Conservation (phyloP, 2,888 invertebrate genomes). For the Callimorpha dominula region DNA sequence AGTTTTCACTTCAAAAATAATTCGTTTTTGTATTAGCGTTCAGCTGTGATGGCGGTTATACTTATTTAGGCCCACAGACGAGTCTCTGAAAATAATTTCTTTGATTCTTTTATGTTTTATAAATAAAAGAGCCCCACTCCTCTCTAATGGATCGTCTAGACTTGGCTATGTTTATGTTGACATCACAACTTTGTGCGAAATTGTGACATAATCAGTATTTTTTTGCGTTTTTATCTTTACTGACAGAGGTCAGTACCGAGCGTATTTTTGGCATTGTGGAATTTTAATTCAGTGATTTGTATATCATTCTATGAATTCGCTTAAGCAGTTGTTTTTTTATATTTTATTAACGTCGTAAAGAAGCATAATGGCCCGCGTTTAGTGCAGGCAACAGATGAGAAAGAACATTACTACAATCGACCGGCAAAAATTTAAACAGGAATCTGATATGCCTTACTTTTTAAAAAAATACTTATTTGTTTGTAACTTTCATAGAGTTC, state of each 20-base stretch:
- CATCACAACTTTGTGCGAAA: neutral
- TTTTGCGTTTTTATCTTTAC: neutral
- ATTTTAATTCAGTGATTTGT: neutral
- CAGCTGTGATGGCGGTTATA: too few species aligned
- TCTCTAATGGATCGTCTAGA: constrained; percentile 14
- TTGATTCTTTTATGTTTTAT: neutral
- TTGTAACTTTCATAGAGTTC: too few species aligned
- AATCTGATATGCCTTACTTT: neutral
- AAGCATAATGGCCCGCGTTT: neutral
- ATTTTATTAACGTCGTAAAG: neutral
- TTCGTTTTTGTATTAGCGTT: too few species aligned
- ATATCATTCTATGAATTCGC: neutral
- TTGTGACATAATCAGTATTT: constrained; percentile 3
- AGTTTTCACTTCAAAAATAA: too few species aligned
- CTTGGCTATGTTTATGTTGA: constrained; percentile 6
- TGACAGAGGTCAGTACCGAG: constrained; percentile 7
- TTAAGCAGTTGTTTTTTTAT: neutral
- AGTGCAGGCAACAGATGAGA: neutral
- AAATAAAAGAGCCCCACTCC: neutral
- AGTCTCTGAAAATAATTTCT: neutral
- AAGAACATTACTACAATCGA: neutral
- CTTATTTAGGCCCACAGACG: too few species aligned
- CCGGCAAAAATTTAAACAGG: neutral
- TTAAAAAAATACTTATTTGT: too few species aligned
- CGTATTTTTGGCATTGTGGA: neutral